Evolutionary conservation across 53 echinoderm and acorn worm genomes (phyloP), one percentile per base, ranked within the genome.

Genomic region (Crossaster papposus): DNA sequence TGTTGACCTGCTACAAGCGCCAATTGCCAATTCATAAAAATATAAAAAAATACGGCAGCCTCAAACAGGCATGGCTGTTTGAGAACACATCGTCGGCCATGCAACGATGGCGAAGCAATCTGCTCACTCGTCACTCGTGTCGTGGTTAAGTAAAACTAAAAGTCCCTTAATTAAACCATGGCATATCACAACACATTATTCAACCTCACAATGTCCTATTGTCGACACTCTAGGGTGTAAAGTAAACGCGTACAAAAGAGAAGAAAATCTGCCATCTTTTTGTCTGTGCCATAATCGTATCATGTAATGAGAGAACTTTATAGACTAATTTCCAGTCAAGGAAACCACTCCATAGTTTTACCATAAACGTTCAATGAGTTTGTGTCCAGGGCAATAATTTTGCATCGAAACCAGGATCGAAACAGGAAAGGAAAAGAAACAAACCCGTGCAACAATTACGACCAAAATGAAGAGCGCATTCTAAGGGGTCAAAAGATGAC

Each of bases 11-110:
- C 68, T 68, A 28, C 11, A 68, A 6, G 17, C 44, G 9, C 44
- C n/a, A n/a, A n/a, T n/a, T n/a, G 68, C 20, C 68, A 68, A 68
- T 68, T 68, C 68, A 68, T 68, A 68, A 68, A 68, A 26, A 26
- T 12, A 68, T 10, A 58, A n/a, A n/a, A n/a, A n/a, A n/a, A n/a
- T 7, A 7, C 3, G 64, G 68, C 24, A 68, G 68, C 2, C 24
- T 23, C 3, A 4, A 55, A 11, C 68, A 28, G 4, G 68, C 68
- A 3, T 26, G 24, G 28, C 68, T 26, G 68, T 68, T n/a, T 68
- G 28, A 28, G 68, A 68, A 68, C 28, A 26, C 28, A 23, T 2
- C 17, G 28, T 26, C 24, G 68, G 68, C 62, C 18, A n/a, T 9
- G 18, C 20, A 68, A 68, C 28, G 10, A 58, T 58, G 58, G 22